Percentiles rank a stretch among this genome's conserved stretches.
These are phyloP conservation scores for Pterostichus niger DNA, from an alignment of 2,888 invertebrate genomes.

Conservation along the genomic window DNA sequence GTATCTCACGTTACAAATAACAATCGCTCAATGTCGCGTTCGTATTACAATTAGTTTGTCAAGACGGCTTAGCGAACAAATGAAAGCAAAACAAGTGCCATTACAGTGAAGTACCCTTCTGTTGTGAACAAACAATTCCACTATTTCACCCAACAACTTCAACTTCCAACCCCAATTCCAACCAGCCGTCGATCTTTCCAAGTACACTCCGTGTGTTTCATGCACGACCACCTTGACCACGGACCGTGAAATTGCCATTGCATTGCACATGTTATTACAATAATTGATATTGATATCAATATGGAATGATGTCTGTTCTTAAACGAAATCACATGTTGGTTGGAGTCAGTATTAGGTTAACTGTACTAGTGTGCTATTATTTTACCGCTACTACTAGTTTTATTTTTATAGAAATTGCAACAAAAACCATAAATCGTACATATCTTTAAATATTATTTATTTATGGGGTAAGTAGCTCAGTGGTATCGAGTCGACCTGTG, in stretches of 20 bases:
- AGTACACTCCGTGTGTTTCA: neutral
- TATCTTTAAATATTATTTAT: too few species aligned
- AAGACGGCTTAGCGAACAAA: slow-evolving; percentile 5
- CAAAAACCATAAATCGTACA: too few species aligned
- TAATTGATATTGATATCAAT: slow-evolving; percentile 22
- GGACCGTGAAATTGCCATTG: slow-evolving; percentile 43
- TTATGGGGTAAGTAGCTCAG: too few species aligned
- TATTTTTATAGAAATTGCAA: too few species aligned
- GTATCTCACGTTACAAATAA: too few species aligned
- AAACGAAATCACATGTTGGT: too few species aligned
- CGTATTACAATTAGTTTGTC: neutral
- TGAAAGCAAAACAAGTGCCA: slow-evolving; percentile 18
- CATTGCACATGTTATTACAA: slow-evolving; percentile 22
- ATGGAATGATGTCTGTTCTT: neutral
- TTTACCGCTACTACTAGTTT: too few species aligned
- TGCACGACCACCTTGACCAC: slow-evolving; percentile 34
- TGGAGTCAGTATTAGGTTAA: too few species aligned
- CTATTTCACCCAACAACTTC: slow-evolving; percentile 3
- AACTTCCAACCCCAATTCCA: neutral
- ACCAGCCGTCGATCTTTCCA: neutral
- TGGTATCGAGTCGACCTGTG: too few species aligned
- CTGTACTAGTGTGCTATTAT: too few species aligned
- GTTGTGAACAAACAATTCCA: neutral
- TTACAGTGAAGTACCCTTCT: slow-evolving; percentile 3
- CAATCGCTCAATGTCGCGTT: too few species aligned